Base-by-base conservation (phyloP, 1,140 invertebrate genomes). In the Aphidius gifuensis region DNA sequence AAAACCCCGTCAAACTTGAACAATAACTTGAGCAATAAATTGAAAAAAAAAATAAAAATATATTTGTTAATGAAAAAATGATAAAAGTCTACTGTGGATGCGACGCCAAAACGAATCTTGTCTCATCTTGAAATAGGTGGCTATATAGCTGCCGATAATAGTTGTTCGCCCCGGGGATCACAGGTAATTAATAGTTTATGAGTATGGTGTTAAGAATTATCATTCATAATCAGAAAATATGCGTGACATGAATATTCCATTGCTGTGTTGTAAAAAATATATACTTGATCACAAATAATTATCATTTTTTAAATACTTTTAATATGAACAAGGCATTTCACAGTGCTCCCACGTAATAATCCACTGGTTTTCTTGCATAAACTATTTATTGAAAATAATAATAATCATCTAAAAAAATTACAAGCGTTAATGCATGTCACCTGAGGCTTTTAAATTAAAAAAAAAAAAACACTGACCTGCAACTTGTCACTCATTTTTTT, bases 111-210 rank as follows among this genome's bases (percentile, higher is more conserved):
- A 55, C 53, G 40, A 40, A 55, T 55, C 53, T 32, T 32, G 23
- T 32, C 2, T 32, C 23, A 32, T 32, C 23, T 32, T 32, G 48
- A 38, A 8, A 53, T 32, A 45, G 57, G 44, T 50, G 58, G 55
- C 21, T 43, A 58, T 44, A 64, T 42, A 40, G 58, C 46, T 60
- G 49, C 64, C 54, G 64, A 65, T 65, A 54, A 65, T 61, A 59
- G 59, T 39, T 48, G 49, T 32, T 43, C 54, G 53, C 57, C 45
- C 39, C n/a, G 6, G 59, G 39, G 53, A 57, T 23, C 54, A 44
- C 47, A 39, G 61, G 64, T 65, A 65, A 65, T 65, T 65, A 65
- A 65, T 65, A 65, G 64, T 65, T 65, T 65, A 65, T 56, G 59
- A 40, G 38, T 59, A 16, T 58, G 45, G 48, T 38, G 42, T 50